These are phyloP conservation scores for Amblyopsis hoosieri DNA, from an alignment of 2,797 vertebrate genomes.

Conservation along the genomic window DNA sequence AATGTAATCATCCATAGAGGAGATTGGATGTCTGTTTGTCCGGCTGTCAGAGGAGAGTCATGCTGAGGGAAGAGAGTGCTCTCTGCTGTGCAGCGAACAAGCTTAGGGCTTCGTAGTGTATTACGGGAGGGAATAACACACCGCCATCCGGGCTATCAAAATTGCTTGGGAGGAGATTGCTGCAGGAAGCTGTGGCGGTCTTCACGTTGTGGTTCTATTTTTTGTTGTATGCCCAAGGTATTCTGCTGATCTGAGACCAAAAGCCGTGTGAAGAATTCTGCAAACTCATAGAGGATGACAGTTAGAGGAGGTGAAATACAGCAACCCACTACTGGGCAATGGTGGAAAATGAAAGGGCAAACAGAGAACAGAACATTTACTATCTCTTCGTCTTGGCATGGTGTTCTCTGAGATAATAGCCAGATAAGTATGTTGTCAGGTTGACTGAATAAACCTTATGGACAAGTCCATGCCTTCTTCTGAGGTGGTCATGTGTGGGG, in stretches of 20 bases:
- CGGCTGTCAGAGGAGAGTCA: slow-evolving; percentile 61
- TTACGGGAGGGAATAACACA: slow-evolving; percentile 68
- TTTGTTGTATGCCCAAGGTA: slow-evolving; percentile 72
- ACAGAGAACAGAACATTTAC: slow-evolving; percentile 60
- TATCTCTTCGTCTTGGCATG: slow-evolving; percentile 53
- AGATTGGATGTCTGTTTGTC: slow-evolving; percentile 68
- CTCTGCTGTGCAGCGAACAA: slow-evolving; percentile 65
- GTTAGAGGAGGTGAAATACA: slow-evolving; percentile 64
- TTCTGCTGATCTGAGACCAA: slow-evolving; percentile 71
- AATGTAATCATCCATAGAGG: slow-evolving; percentile 64
- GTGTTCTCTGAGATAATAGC: slow-evolving; percentile 62
- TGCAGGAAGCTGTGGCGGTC: slow-evolving; percentile 69
- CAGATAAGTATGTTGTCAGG: slow-evolving; percentile 58
- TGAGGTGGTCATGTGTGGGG: slow-evolving; percentile 15
- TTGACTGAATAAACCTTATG: slow-evolving; percentile 50
- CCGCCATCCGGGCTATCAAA: slow-evolving; percentile 66
- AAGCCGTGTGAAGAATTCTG: slow-evolving; percentile 71
- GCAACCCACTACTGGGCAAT: slow-evolving; percentile 49
- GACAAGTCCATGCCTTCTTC: slow-evolving; percentile 31
- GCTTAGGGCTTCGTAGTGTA: slow-evolving; percentile 62
- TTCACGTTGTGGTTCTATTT: slow-evolving; percentile 64
- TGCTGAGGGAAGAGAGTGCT: slow-evolving; percentile 54
- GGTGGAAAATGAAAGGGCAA: slow-evolving; percentile 63
- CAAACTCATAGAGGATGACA: slow-evolving; percentile 69
- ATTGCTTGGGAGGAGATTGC: slow-evolving; percentile 75